These are phyloP conservation scores for Platyrinchus mystaceus DNA, from an alignment of 2,797 vertebrate species.

Conservation along the genomic window DNA sequence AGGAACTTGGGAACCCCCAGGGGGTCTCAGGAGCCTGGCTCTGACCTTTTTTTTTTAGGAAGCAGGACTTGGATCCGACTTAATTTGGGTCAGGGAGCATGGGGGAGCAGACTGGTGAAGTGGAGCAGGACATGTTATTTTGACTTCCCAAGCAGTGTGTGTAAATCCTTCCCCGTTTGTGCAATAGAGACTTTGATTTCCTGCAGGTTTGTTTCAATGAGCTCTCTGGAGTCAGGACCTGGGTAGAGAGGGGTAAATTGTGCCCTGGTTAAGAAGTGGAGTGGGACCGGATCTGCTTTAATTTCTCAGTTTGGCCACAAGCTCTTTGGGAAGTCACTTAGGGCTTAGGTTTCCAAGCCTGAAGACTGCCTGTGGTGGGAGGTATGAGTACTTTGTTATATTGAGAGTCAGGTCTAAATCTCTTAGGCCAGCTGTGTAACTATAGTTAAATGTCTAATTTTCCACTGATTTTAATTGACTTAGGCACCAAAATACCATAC, in stretches of 20 bases:
- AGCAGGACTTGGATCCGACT: background rate
- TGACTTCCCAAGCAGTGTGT: constrained; percentile 40
- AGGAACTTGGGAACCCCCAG: constrained; percentile 41
- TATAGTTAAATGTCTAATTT: constrained; percentile 1
- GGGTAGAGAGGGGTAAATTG: background rate
- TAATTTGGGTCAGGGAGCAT: constrained; percentile 26
- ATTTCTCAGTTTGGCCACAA: constrained; percentile 23
- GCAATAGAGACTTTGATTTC: constrained; percentile 47
- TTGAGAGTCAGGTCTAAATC: background rate
- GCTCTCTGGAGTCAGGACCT: constrained; percentile 23
- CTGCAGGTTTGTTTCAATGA: constrained; percentile 43
- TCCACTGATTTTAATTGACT: background rate
- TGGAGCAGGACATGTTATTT: constrained; percentile 31
- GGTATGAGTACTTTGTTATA: background rate
- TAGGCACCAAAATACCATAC: background rate
- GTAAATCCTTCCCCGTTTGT: constrained; percentile 45
- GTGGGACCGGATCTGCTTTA: constrained; percentile 14
- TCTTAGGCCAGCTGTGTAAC: background rate
- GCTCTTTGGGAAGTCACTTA: constrained; percentile 26
- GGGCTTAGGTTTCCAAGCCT: constrained; percentile 14
- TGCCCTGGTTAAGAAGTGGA: background rate
- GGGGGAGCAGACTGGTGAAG: background rate
- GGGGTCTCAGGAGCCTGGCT: constrained; percentile 18
- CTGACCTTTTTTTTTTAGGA: background rate
- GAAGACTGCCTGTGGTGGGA: background rate